Base-by-base conservation (phyloP, 2,113 vertebrate genomes). In the Drymodes brunneopygia region DNA sequence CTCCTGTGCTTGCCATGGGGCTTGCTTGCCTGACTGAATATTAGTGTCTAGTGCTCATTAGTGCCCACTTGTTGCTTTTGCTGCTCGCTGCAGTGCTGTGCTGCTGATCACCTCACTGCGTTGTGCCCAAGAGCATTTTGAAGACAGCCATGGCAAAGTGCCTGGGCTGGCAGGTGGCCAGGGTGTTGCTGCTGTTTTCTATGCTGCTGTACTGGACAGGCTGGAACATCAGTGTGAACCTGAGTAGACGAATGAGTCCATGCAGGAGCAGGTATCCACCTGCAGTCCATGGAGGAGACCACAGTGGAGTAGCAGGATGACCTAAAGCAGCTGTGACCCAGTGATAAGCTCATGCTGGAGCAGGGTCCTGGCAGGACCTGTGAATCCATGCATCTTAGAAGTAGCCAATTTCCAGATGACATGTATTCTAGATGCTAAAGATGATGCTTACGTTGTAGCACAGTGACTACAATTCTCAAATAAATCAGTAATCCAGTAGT, bases 231-330 rank as follows among this genome's bases (percentile, higher is more conserved):
- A 47, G 24, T 2, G 8, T 31, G 45, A 67, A 69, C n/a, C 2
- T 25, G 21, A 35, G 24, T 0, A 54, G n/a, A 35, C 47, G 14
- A 11, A 47, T 10, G 13, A 31, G 47, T 47, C 29, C n/a, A 35
- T 27, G 29, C 38, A 67, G 29, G 29, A 74, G 61, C 29, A 74
- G 11, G 20, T 11, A 60, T 24, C 15, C 45, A 45, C 16, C 2
- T n/a, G 14, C 23, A 66, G 51, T 17, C 51, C 16, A 12, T 12
- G 20, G 28, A 29, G 45, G 28, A n/a, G 2, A 9, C 21, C 28
- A 25, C 0, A 0, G 11, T 54, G 21, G 47, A 82, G 21, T 1
- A 47, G n/a, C 13, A 60, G 38, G 23, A 18, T 53, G 21, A 36
- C n/a, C 17, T 29, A 81, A 81, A 38, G n/a, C 24, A 74, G 28